Conservation (phyloP, 2,797 vertebrate species). For the Tapirus indicus region DNA sequence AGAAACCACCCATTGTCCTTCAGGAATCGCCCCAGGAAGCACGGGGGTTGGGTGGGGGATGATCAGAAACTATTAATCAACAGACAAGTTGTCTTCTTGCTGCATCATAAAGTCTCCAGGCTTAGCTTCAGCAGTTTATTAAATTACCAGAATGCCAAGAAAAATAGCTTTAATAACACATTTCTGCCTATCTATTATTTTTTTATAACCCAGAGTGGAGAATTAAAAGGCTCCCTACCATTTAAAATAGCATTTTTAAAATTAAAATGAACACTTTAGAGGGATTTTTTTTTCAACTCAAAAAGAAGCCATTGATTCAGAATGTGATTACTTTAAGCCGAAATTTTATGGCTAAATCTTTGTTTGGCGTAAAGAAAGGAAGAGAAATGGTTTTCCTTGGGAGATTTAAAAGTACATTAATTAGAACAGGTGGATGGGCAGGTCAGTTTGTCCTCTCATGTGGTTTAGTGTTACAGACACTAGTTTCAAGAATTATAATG, state of each 20-base stretch:
- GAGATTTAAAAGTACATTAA: constrained; percentile 69
- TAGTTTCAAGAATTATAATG: constrained; percentile 51
- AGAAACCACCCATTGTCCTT: constrained; percentile 68
- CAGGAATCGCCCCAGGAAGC: constrained; percentile 55
- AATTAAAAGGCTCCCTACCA: constrained; percentile 86
- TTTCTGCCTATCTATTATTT: constrained; percentile 89
- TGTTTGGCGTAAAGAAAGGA: constrained; percentile 72
- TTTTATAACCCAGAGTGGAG: constrained; percentile 85
- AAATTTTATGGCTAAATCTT: constrained; percentile 81
- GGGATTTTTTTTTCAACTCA: constrained; percentile 20
- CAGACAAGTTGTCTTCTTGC: constrained; percentile 79
- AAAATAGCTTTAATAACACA: constrained; percentile 91
- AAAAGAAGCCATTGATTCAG: constrained; percentile 79
- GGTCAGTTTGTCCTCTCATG: constrained; percentile 69
- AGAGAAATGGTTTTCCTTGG: constrained; percentile 67
- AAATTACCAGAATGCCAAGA: constrained; percentile 88
- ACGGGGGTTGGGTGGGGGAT: constrained; percentile 55
- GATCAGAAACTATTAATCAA: constrained; percentile 86
- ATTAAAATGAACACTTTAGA: constrained; percentile 78
- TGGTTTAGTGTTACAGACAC: constrained; percentile 28
- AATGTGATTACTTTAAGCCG: constrained; percentile 80
- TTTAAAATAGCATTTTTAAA: constrained; percentile 85
- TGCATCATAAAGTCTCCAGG: constrained; percentile 86
- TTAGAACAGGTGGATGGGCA: constrained; percentile 64
- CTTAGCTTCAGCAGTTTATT: constrained; percentile 87